Conservation (phyloP, 2,797 vertebrate genomes). For the Hypotaenidia okinawae region DNA sequence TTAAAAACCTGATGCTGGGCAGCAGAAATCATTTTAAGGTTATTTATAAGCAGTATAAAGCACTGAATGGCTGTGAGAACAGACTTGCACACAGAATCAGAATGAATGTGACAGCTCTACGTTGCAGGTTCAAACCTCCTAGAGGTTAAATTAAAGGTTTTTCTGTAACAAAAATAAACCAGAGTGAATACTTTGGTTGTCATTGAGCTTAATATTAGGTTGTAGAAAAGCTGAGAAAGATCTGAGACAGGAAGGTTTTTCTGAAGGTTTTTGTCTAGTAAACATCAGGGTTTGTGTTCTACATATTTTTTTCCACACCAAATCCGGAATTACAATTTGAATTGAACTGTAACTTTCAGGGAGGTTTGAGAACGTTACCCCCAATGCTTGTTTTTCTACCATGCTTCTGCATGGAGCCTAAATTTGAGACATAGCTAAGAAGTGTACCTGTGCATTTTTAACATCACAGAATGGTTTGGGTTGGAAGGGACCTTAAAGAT, state of each 20-base stretch:
- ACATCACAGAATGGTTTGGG: too few species aligned
- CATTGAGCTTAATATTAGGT: not conserved
- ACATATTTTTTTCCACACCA: not conserved
- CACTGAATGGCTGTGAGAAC: not conserved
- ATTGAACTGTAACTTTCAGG: not conserved
- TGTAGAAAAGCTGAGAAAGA: not conserved
- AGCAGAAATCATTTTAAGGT: not conserved
- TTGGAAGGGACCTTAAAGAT: too few species aligned
- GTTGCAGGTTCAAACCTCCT: not conserved
- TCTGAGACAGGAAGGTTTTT: not conserved
- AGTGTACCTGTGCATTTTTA: not conserved
- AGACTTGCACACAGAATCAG: not conserved
- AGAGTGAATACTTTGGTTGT: not conserved
- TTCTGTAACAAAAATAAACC: not conserved
- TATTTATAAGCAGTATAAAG: not conserved
- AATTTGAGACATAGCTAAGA: not conserved
- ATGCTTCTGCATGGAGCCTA: not conserved
- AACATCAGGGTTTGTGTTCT: not conserved
- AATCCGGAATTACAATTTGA: not conserved
- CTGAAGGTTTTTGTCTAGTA: not conserved
- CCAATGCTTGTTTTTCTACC: not conserved
- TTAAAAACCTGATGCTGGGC: not conserved
- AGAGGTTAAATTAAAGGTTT: conserved; percentile 7
- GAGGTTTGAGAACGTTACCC: not conserved
- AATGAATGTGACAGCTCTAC: not conserved